Evolutionary conservation across 2,113 vertebrate species (phyloP), one percentile per base, ranked within the genome.

Genomic region (Equus przewalskii): DNA sequence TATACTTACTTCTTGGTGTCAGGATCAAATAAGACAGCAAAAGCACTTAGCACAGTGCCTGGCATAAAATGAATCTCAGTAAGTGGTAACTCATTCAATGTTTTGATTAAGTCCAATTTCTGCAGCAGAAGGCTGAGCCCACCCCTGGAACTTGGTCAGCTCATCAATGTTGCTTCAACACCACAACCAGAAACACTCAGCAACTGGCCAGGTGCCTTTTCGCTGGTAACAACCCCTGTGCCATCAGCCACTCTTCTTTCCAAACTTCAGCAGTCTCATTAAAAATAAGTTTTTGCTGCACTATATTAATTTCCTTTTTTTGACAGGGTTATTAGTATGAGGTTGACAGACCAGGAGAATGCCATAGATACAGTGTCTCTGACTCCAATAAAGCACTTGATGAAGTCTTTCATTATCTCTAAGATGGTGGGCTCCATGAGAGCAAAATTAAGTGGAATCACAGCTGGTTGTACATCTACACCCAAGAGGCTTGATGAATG

Each of bases 281-380:
- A 60, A 94, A 97, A 94, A 78, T 54, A 51, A 79, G 60, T 54
- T 94, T 92, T 79, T 58, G 76, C 51, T 46, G 22, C 54, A 70
- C 56, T 82, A 10, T 64, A 94, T 91, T 93, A 67, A 94, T 89
- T 96, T 89, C 84, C 21, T 67, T 80, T 89, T 76, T 85, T 91
- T 67, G 89, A 96, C 88, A 96, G 64, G 24, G 56, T 86, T 97
- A 89, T 93, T 93, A 93, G 72, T 49, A 70, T 75, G 67, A 94
- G 33, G 85, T 79, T 93, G 91, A 96, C 67, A 87, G 95, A 65
- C 67, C 30, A 89, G 36, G 58, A 82, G 78, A 96, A 89, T 78
- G 82, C 62, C 60, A 78, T 28, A 89, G 54, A 85, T 36, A 80
- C 0, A 26, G 41, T 64, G 30, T 41, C 81, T 97, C 83, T 89